Conservation (phyloP, 2,888 invertebrate species). For the Conus canariensis region DNA sequence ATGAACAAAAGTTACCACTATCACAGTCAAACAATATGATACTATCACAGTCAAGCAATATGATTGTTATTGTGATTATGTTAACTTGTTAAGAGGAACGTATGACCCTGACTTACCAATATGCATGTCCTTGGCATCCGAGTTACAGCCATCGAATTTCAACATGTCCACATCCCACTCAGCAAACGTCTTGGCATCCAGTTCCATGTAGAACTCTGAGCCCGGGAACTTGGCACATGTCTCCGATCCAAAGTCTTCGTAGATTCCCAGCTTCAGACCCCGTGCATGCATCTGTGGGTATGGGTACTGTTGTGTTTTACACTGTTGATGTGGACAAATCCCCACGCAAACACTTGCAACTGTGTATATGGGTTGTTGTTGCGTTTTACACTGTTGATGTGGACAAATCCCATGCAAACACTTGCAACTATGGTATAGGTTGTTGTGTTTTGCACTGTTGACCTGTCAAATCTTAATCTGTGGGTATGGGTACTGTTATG, state of each 20-base stretch:
- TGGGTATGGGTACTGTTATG: no score
- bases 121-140: conserved; percentile 83
- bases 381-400: neutral
- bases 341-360: no score
- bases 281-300: conserved; percentile 60
- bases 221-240: conserved; percentile 99
- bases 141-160: conserved; percentile 97
- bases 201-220: conserved; percentile 90
- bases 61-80: no score
- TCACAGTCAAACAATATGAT: no score
- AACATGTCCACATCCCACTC: conserved; percentile 97
- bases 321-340: neutral
- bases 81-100: no score
- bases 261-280: conserved; percentile 97
- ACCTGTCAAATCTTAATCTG: no score
- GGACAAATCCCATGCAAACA: no score
- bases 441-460: no score
- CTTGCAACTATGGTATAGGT: no score
- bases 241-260: conserved; percentile 97
- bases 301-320: neutral
- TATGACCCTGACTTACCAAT: conserved; percentile 36
- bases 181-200: conserved; percentile 94
- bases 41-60: no score
- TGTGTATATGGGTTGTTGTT: neutral
- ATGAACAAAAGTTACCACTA: no score